Evolutionary conservation across 1,140 invertebrate species (phyloP).

Genomic region (Bicyclus anynana): DNA sequence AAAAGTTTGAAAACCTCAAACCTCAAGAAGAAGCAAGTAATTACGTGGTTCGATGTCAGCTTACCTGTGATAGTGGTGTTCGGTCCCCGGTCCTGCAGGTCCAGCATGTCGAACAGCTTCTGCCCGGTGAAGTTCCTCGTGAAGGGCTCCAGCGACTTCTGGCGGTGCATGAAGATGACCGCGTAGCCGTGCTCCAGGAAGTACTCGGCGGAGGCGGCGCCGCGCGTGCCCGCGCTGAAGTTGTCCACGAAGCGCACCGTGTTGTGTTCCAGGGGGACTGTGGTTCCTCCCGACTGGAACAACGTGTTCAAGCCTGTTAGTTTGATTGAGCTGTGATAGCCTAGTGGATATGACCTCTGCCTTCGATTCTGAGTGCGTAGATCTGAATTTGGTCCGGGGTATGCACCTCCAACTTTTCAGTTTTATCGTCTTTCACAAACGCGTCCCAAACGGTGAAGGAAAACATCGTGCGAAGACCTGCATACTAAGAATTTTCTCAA

Average conservation of each 20-base stretch:
- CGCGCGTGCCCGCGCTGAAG: constrained; percentile 97
- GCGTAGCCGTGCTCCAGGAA: constrained; percentile 90
- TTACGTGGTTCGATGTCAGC: not conserved
- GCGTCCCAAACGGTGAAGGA: no score
- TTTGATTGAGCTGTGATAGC: not conserved
- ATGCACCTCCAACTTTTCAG: no score
- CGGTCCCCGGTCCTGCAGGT: constrained; percentile 79
- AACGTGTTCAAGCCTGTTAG: not conserved
- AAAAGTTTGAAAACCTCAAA: no score
- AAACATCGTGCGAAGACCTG: no score
- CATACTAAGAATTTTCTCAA: no score
- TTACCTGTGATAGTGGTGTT: constrained; percentile 79
- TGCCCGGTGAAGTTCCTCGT: constrained; percentile 88
- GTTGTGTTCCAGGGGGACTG: constrained; percentile 96
- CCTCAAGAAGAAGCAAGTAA: no score
- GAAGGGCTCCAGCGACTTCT: constrained; percentile 94
- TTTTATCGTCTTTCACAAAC: no score
- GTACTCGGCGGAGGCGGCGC: constrained; percentile 96
- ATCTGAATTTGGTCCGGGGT: no score
- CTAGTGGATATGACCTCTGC: no score
- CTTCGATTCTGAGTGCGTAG: no score
- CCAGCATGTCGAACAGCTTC: constrained; percentile 89
- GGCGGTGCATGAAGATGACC: constrained; percentile 88
- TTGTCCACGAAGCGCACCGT: constrained; percentile 99
- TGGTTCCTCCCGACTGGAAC: constrained; percentile 95